phyloP scores from a whole-genome alignment of 2,113 vertebrate genomes.

The Heteronetta atricapilla region DNA sequence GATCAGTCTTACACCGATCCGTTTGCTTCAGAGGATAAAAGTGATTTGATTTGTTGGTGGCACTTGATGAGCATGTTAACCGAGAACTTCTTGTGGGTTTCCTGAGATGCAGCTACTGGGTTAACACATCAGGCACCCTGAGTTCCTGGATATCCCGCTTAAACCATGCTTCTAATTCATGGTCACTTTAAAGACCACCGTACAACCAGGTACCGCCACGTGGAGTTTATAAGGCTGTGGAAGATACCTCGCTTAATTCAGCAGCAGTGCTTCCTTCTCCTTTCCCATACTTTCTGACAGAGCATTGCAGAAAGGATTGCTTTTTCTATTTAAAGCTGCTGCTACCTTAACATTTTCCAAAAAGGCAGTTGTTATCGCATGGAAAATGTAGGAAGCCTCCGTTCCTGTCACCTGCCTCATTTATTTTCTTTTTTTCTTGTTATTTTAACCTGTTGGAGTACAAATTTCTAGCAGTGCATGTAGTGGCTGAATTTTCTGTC shows the following conservation, averaged over 20 bases:
- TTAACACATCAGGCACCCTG: not conserved
- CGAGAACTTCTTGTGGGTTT: not conserved
- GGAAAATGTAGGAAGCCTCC: not conserved
- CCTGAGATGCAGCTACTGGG: not conserved
- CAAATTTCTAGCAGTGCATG: not conserved
- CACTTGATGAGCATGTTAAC: not conserved
- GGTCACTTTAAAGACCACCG: not conserved
- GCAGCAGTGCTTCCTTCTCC: not conserved
- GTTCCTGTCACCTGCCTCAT: not conserved
- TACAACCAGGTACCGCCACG: rapidly evolving
- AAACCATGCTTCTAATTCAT: rapidly evolving
- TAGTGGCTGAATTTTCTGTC: not conserved
- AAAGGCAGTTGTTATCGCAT: not conserved
- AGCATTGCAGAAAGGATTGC: rapidly evolving
- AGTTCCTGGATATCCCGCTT: not conserved
- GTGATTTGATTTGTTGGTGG: not conserved
- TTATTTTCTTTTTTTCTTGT: not conserved
- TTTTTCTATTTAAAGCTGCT: not conserved
- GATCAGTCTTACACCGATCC: rapidly evolving
- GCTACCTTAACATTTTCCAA: not conserved
- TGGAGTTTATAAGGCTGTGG: not conserved
- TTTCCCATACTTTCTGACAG: rapidly evolving
- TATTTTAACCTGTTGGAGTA: not conserved
- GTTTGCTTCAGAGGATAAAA: not conserved
- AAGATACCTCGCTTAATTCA: rapidly evolving